Conservation (phyloP, 1,140 invertebrate genomes). For the Scaptodrosophila lebanonensis region DNA sequence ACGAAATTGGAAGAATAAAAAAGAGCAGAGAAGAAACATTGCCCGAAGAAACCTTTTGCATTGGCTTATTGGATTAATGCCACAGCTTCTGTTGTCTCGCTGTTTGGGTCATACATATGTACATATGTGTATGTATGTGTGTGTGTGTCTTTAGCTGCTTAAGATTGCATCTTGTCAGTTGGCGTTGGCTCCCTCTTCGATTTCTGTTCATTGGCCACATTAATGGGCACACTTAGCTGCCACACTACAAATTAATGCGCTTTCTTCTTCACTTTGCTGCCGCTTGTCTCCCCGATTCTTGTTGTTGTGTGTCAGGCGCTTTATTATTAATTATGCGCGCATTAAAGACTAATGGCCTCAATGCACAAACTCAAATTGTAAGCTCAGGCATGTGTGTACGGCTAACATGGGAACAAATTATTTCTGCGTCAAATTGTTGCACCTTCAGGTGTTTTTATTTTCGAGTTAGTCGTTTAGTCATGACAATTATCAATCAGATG, state of each 20-base stretch:
- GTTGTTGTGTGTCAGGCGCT: conserved; percentile 13
- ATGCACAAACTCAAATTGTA: too few relatives aligned
- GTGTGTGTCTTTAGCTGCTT: conserved; percentile 10
- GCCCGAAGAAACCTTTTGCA: conserved; percentile 17
- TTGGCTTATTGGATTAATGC: conserved; percentile 53
- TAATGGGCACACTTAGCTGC: conserved; percentile 7
- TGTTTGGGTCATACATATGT: neutral
- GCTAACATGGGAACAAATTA: conserved; percentile 24
- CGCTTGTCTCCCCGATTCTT: too few relatives aligned
- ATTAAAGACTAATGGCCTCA: too few relatives aligned
- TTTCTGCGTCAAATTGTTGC: neutral
- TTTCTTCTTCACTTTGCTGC: neutral
- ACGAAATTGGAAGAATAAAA: too few relatives aligned
- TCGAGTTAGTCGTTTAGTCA: neutral
- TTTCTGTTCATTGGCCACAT: neutral
- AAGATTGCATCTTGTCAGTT: conserved; percentile 36
- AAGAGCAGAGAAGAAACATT: neutral
- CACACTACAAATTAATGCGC: conserved; percentile 12
- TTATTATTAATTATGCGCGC: conserved; percentile 27
- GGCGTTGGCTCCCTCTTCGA: neutral
- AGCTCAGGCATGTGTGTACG: conserved; percentile 33
- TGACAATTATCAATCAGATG: too few relatives aligned
- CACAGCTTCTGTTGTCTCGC: conserved; percentile 26
- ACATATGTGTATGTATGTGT: neutral
- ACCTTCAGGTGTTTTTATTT: too few relatives aligned